Percentiles rank a stretch among this genome's conserved stretches.
Conservation (phyloP, 2,888 invertebrate species). For the Clostera curtula region DNA sequence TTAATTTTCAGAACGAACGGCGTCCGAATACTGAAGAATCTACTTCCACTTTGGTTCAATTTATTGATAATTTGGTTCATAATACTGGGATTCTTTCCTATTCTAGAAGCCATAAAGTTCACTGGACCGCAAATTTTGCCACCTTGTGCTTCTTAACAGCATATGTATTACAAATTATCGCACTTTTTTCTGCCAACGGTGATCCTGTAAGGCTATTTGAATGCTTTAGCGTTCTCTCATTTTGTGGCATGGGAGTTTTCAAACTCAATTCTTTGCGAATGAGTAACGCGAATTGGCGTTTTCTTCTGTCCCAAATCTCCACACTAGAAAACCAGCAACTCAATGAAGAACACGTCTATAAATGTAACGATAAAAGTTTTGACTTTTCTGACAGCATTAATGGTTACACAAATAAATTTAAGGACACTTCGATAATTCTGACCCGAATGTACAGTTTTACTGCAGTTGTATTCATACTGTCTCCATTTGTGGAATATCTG, state of each 20-base stretch:
- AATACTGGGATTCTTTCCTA: slow-evolving; percentile 29
- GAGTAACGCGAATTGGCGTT: slow-evolving; percentile 30
- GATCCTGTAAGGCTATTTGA: slow-evolving; percentile 39
- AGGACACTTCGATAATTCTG: slow-evolving; percentile 26
- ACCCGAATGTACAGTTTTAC: slow-evolving; percentile 39
- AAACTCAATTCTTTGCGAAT: slow-evolving; percentile 38
- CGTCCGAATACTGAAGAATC: no score
- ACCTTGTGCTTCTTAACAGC: slow-evolving; percentile 30
- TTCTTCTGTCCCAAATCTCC: slow-evolving; percentile 28
- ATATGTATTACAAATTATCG: slow-evolving; percentile 33
- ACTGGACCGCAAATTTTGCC: slow-evolving; percentile 25
- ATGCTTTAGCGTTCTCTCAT: slow-evolving; percentile 46
- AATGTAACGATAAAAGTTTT: slow-evolving; percentile 20
- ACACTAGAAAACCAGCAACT: slow-evolving; percentile 33
- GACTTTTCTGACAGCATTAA: slow-evolving; percentile 19
- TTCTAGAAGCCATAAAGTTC: slow-evolving; percentile 13
- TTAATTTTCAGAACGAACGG: no score
- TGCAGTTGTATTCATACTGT: slow-evolving; percentile 31
- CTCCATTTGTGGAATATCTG: slow-evolving; percentile 47
- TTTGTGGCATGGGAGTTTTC: slow-evolving; percentile 45
- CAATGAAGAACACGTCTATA: slow-evolving; percentile 18
- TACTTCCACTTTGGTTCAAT: slow-evolving; percentile 4
- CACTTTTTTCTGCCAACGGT: slow-evolving; percentile 27
- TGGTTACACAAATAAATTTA: slow-evolving; percentile 34
- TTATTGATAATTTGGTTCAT: slow-evolving; percentile 16